Evolutionary conservation across 1,140 invertebrate species (phyloP).

Genomic region (Heliconius congener): DNA sequence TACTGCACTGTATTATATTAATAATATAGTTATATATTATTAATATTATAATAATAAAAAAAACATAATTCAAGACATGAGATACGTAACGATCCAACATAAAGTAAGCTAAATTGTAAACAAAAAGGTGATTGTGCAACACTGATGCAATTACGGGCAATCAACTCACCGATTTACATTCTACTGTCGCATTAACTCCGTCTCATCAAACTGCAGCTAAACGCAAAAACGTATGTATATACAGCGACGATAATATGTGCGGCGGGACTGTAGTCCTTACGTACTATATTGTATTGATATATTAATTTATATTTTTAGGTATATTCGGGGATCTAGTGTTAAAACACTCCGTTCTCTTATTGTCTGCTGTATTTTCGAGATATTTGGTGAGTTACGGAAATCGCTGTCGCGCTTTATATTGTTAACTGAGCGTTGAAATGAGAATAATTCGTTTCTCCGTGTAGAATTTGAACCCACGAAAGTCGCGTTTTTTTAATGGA

Average conservation of each 20-base stretch:
- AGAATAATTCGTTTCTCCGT: no score
- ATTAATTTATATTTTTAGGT: no score
- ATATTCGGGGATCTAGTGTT: no score
- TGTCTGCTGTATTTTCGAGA: no score
- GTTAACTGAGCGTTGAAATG: no score
- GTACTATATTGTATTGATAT: not conserved
- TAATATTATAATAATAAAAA: not conserved
- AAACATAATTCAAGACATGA: not conserved
- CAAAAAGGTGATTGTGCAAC: not conserved
- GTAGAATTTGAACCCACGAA: no score
- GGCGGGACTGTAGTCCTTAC: not conserved
- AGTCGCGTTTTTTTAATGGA: no score
- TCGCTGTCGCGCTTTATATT: no score
- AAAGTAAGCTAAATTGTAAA: not conserved
- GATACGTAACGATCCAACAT: not conserved
- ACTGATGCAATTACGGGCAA: constrained; percentile 16
- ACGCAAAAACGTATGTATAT: not conserved
- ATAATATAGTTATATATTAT: not conserved
- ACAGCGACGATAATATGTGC: not conserved
- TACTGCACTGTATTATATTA: no score
- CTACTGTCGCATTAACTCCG: constrained; percentile 16
- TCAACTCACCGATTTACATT: constrained; percentile 25
- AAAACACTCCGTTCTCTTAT: no score
- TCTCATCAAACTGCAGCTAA: constrained; percentile 16
- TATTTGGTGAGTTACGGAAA: no score